These are phyloP conservation scores for Sardina pilchardus DNA, from an alignment of 2,113 vertebrate species.

Conservation along the genomic window DNA sequence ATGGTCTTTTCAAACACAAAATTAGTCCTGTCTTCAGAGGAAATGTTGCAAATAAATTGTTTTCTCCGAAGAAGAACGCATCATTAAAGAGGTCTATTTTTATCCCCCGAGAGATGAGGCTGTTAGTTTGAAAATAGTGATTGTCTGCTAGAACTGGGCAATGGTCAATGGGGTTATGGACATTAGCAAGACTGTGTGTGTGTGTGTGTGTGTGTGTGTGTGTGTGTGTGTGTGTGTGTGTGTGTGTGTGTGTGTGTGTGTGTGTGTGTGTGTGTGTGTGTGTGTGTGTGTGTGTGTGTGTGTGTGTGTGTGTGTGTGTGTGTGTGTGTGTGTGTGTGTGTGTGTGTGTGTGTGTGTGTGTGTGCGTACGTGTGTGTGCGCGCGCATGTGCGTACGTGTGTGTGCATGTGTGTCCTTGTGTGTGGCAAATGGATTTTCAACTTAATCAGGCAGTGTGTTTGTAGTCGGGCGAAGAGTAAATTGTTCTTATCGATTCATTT, in stretches of 20 bases:
- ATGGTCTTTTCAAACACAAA: slow-evolving; percentile 21
- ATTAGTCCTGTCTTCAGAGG: slow-evolving; percentile 26
- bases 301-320: slow-evolving; percentile 8
- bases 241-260: slow-evolving; percentile 18
- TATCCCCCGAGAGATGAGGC: background rate
- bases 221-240: background rate
- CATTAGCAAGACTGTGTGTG: background rate
- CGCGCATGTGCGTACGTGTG: background rate
- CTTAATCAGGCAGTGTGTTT: slow-evolving; percentile 6
- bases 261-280: slow-evolving; percentile 17
- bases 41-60: slow-evolving; percentile 29
- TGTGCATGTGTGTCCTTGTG: background rate
- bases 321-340: slow-evolving; percentile 22
- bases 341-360: background rate
- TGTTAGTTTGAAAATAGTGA: slow-evolving; percentile 1
- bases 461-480: background rate
- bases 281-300: slow-evolving; percentile 17
- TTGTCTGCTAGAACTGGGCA: background rate
- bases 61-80: background rate
- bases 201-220: background rate
- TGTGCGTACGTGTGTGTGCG: background rate
- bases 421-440: background rate
- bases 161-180: background rate
- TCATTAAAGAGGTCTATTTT: slow-evolving; percentile 23
- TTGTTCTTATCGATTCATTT: slow-evolving; percentile 13